Base-by-base conservation (phyloP, 1,140 invertebrate species). In the Drosophila grimshawi region DNA sequence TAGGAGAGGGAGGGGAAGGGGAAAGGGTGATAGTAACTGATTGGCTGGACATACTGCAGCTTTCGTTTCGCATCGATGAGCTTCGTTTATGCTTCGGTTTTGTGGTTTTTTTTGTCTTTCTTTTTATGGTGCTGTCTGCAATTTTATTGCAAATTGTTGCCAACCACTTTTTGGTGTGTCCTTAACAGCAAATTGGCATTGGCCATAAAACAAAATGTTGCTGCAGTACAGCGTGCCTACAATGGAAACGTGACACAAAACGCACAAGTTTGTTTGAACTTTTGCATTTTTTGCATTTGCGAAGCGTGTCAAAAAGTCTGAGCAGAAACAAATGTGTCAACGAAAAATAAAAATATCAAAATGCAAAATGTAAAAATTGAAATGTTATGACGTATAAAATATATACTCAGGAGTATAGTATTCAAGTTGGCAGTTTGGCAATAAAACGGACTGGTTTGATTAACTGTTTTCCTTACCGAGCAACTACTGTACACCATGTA, bases 71-170 rank as follows among this genome's bases (percentile, higher is more conserved):
- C 48, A 37, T 19, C 7, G 41, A 27, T 5, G 33, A 5, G 6
- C 41, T 46, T 60, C 41, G 57, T 57, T 57, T 43, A 60, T 27
- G 19, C 5, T 37, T 35, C 37, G 65, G 8, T 52, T 51, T 37
- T 56, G 19, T 48, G 57, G 39, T 83, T 79, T 45, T 69, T 19
- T 61, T 39, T 45, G 57, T 51, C 29, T 80, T 59, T 43, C 27
- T 33, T 46, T 41, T 19, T 19, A 19, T 72, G 46, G 57, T 55
- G 67, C 41, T 61, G 65, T 7, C 64, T 68, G 61, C 82, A 88
- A 79, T 88, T 86, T 88, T 88, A 86, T 86, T 86, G 83, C 79
- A 86, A 88, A 86, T 88, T 88, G 82, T 88, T 86, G 74, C 68
- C 83, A 80, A 74, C 72, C 52, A 52, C 41, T 65, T 66, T 53